phyloP scores from a whole-genome alignment of 92 coral and sea anemone species.

The Porites evermanni region DNA sequence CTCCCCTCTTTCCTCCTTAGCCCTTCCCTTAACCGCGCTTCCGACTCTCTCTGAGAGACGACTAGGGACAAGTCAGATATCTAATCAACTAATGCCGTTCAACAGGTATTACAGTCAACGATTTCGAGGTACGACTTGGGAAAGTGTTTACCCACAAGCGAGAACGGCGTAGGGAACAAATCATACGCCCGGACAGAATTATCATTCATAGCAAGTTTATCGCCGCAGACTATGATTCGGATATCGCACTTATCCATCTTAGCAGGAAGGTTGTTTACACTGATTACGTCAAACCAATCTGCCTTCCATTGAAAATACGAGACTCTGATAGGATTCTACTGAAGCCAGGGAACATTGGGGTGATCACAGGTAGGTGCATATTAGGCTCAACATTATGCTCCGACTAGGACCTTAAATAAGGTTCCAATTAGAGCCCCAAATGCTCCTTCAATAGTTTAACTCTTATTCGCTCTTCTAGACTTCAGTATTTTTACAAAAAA shows the following conservation, averaged over 20 bases:
- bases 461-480: no score
- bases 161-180: constrained; percentile 66
- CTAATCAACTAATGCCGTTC: background rate
- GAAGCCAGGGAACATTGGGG: constrained; percentile 38
- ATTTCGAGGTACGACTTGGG: constrained; percentile 80
- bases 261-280: constrained; percentile 67
- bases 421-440: no score
- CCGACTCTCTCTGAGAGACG: no score
- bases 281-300: constrained; percentile 91
- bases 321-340: constrained; percentile 49
- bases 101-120: constrained; percentile 19
- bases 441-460: no score
- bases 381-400: background rate
- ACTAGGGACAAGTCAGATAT: no score
- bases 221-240: constrained; percentile 74
- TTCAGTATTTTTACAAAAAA: no score
- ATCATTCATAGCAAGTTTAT: constrained; percentile 68
- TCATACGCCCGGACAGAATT: constrained; percentile 56
- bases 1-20: no score
- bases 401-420: no score
- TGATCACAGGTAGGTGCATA: constrained; percentile 29
- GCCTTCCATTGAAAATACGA: constrained; percentile 59
- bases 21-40: no score
- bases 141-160: constrained; percentile 64
- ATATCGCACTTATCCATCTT: constrained; percentile 86